A percentile compares a stretch with the other conserved stretches of the same genome.
phyloP scores from a whole-genome alignment of 2,113 vertebrate species.

The Heterotilapia buettikoferi region DNA sequence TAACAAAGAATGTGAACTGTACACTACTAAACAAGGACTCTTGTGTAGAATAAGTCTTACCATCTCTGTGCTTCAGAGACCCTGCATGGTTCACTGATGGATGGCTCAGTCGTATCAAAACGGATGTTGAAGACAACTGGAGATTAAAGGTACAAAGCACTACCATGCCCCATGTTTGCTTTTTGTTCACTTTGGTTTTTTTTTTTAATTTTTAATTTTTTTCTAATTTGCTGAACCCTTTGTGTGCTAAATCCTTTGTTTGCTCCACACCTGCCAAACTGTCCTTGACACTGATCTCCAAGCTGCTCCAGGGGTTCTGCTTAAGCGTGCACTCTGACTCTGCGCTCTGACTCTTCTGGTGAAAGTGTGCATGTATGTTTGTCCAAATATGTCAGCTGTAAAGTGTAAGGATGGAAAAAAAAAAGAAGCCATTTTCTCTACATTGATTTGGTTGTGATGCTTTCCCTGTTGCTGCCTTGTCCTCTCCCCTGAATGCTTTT shows the following conservation, averaged over 20 bases:
- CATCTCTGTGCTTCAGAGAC: conserved; percentile 75
- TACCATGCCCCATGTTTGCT: neutral
- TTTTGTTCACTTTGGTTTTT: neutral
- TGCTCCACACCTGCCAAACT: neutral
- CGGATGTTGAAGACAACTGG: conserved; percentile 89
- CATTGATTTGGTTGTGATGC: neutral
- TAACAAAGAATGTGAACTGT: neutral
- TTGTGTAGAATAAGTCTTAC: neutral
- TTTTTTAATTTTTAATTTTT: rapidly evolving
- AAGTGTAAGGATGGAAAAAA: rapidly evolving
- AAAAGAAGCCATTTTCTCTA: neutral
- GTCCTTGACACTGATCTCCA: conserved; percentile 12
- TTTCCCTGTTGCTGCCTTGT: neutral
- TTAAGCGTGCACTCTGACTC: neutral
- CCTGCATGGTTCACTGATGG: conserved; percentile 83
- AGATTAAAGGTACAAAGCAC: conserved; percentile 87
- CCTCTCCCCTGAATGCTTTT: neutral
- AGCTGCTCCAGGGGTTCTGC: neutral
- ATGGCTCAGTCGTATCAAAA: conserved; percentile 91
- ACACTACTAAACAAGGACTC: neutral
- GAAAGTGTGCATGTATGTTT: conserved; percentile 14
- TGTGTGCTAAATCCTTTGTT: neutral
- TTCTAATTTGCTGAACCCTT: neutral
- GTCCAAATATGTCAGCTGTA: neutral
- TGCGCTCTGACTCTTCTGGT: conserved; percentile 5